Evolutionary conservation across 2,888 invertebrate species (phyloP), one percentile per base, ranked within the genome.

Genomic region (Phalangium opilio): DNA sequence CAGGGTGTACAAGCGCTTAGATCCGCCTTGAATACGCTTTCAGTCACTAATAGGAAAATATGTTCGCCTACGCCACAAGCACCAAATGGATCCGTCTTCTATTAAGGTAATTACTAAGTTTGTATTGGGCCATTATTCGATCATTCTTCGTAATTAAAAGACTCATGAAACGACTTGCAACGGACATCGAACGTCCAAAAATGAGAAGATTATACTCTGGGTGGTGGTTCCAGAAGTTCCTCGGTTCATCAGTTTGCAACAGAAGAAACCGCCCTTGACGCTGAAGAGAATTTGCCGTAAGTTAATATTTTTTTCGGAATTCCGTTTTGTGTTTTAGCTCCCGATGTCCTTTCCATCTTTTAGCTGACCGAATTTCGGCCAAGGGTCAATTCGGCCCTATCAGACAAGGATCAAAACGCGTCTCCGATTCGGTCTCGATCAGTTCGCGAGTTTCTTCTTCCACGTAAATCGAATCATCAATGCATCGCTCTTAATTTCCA

Each of bases 21-120:
- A 55, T 72, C 73, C 15, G 76, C 79, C 8, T 67, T 83, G 21
- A 76, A 75, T 58, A 73, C 77, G 48, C 78, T 82, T 59, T 76
- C 77, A 2, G 81, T 82, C 1, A 73, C 71, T 55, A 82, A 83
- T 60, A 69, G 81, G 36, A 75, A 70, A 81, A 82, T 63, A 79
- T 82, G 80, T 82, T 80, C 65, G 81, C 82, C 12, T 79, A 79
- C n/a, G n/a, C n/a, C n/a, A n/a, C 60, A 73, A 75, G 60, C 80
- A 81, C 72, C 68, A 36, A 68, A 70, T 49, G 71, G 70, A 14
- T 75, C 75, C 57, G 77, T 78, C 0, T 78, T 77, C 60, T 78
- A 78, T 62, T 74, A 35, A 63, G 56, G 55, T 55, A 39, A 34
- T 10, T 46, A 20, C 10, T 17, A 4, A 15, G 18, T 15, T 38